Base-by-base conservation (phyloP, 2,888 invertebrate species). In the Pollenia angustigena region DNA sequence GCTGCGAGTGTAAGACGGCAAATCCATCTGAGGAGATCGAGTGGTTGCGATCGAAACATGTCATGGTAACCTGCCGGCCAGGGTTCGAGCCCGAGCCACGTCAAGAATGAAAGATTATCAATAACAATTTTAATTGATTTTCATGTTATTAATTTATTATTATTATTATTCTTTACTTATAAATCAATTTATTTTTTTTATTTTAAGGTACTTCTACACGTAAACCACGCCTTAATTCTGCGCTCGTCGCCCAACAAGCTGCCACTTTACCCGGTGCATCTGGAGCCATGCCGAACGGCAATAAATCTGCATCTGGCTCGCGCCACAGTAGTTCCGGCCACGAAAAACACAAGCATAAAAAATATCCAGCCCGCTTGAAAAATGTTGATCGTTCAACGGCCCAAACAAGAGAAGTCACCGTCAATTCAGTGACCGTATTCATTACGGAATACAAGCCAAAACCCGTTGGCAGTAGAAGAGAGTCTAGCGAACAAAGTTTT, bases 151-250 rank as follows among this genome's bases (percentile, higher is more conserved):
- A n/a, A 14, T 52, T 52, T 7, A 12, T 58, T 32, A 46, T 16
- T 7, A 42, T 44, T 16, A 18, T 32, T 18, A 18, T 18, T 64
- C 10, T 46, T 32, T 32, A 32, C 32, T 32, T 32, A 32, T 32
- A 1, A 32, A 32, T 6, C 44, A 23, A 9, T n/a, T n/a, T n/a
- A n/a, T n/a, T n/a, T 8, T 46, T 46, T 62, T 75, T 23, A 68
- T n/a, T 88, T 89, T 18, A 91, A 97, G 99, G 97, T 91, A 97
- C 97, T 89, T 97, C 97, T 80, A 97, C 97, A 89, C 95, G 97
- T 91, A 99, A 99, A 94, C 99, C 99, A 88, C 96, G 98, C 90
- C 96, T 99, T 92, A 99, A 99, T 94, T 98, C 98, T n/a, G 98
- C 98, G 92, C 94, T 99, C 92, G 99, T 97, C 90, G 98, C 99